Base-by-base conservation (phyloP, 1,140 invertebrate genomes). In the Ganaspis sp. region DNA sequence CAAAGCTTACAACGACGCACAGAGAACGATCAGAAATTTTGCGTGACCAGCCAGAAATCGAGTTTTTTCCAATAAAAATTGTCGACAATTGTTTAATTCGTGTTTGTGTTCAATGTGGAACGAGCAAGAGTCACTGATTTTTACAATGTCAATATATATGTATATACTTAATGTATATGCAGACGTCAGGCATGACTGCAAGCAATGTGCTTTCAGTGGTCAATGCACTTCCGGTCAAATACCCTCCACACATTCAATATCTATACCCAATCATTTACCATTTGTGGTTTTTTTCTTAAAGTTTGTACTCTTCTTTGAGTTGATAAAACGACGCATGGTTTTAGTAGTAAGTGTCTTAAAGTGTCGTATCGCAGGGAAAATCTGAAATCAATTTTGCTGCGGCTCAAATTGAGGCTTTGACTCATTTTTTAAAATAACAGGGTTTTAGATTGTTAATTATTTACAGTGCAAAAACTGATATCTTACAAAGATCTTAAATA, bases 1-100 rank as follows among this genome's bases (percentile, higher is more conserved):
- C 23, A 29, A 58, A 58, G 54, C 54, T 26, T 9, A 64, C 58
- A 64, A 12, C 23, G 26, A 64, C 12, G 58, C 58, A 64, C 58
- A 64, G 23, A 29, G 23, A 64, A 64, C 12, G 23, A 64, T 26
- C 12, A 34, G 9, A 64, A 5, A 64, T n/a, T 12, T 29, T 58
- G 54, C 12, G 58, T 29, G 26, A 29, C 23, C 58, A 64, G 58
- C 58, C 26, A 34, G 58, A 15, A 64, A 26, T 64, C 58, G 58
- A 64, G 12, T 29, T 26, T 12, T 4, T 15, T 26, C 23, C 9
- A 29, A 15, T 64, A 15, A 29, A 12, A 8, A 34, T 64, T 26
- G 23, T 8, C 19, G 29, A 64, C 21, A 26, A 26, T 64, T 58
- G 21, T 54, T 26, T 64, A 17, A 8, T 23, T 34, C 5, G 29